These are phyloP conservation scores for Potorous gilbertii DNA, from an alignment of 2,797 vertebrate species.

Conservation along the genomic window DNA sequence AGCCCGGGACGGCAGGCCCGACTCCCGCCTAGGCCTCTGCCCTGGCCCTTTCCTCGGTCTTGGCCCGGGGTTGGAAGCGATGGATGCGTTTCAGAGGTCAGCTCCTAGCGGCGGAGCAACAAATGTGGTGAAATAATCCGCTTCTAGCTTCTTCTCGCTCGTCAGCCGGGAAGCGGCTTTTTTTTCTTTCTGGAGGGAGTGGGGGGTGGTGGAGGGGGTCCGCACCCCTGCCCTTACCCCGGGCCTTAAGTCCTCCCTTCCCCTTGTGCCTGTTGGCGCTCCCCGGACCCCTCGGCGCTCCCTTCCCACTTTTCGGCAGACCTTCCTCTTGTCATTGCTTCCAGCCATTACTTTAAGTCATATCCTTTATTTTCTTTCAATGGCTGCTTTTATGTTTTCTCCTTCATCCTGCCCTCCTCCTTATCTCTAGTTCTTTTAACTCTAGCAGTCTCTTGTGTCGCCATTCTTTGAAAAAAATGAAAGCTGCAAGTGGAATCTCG, in stretches of 20 bases:
- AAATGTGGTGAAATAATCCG: neutral
- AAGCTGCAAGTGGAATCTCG: slow-evolving; percentile 41
- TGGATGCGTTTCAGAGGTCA: slow-evolving; percentile 28
- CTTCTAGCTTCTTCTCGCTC: neutral
- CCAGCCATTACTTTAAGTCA: slow-evolving; percentile 2
- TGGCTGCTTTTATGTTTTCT: slow-evolving; percentile 35
- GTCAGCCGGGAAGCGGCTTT: neutral
- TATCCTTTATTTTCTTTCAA: slow-evolving; percentile 10
- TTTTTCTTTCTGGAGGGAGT: slow-evolving; percentile 38
- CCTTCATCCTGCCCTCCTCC: neutral
- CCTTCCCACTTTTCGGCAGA: rapidly evolving
- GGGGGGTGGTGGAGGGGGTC: neutral
- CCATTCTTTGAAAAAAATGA: slow-evolving; percentile 30
- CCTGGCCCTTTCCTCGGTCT: slow-evolving; percentile 59
- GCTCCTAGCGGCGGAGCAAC: slow-evolving; percentile 12
- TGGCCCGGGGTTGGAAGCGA: neutral
- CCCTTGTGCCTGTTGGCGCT: neutral
- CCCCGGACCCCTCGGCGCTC: neutral
- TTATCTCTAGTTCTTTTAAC: neutral
- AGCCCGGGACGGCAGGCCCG: slow-evolving; percentile 42
- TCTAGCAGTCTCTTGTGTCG: slow-evolving; percentile 18
- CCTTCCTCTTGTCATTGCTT: slow-evolving; percentile 5
- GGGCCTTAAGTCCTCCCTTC: neutral
- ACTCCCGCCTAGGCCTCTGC: slow-evolving; percentile 60
- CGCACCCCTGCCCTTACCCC: neutral